Evolutionary conservation across 1,140 invertebrate genomes (phyloP).

Genomic region (Zaprionus capensis): DNA sequence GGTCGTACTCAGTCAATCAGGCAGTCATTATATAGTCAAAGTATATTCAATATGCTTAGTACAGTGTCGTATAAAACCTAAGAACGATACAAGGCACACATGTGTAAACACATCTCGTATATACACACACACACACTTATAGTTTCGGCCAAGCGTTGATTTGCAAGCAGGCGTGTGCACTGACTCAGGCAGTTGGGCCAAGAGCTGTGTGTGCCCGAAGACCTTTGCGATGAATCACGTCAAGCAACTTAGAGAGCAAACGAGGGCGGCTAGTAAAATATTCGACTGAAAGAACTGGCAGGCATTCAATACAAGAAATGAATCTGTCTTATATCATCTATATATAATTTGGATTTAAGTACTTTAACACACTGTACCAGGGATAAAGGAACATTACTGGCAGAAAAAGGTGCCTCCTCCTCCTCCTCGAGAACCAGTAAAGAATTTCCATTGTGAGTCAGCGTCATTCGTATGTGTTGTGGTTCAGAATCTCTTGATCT

Average conservation of each 20-base stretch:
- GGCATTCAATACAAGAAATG: too few species aligned
- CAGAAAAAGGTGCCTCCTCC: neutral
- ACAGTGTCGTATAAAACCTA: neutral
- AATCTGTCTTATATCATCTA: neutral
- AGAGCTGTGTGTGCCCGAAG: neutral
- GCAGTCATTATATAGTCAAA: neutral
- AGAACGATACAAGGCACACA: conserved; percentile 1
- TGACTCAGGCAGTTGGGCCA: neutral
- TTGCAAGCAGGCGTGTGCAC: conserved; percentile 4
- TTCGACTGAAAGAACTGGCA: neutral
- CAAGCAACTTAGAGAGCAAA: neutral
- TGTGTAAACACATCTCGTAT: neutral
- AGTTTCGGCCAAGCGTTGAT: conserved; percentile 1
- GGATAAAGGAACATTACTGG: neutral
- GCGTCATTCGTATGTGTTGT: neutral
- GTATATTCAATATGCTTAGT: neutral
- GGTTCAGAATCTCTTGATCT: too few species aligned
- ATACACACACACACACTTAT: neutral
- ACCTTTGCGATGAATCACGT: conserved; percentile 1
- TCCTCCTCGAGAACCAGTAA: neutral
- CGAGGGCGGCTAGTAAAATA: neutral
- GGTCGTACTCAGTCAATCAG: neutral
- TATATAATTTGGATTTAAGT: neutral
- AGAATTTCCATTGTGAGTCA: neutral
- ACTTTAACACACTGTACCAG: neutral